These are phyloP conservation scores for Coelopa frigida DNA, from an alignment of 1,140 invertebrate species.

Conservation along the genomic window DNA sequence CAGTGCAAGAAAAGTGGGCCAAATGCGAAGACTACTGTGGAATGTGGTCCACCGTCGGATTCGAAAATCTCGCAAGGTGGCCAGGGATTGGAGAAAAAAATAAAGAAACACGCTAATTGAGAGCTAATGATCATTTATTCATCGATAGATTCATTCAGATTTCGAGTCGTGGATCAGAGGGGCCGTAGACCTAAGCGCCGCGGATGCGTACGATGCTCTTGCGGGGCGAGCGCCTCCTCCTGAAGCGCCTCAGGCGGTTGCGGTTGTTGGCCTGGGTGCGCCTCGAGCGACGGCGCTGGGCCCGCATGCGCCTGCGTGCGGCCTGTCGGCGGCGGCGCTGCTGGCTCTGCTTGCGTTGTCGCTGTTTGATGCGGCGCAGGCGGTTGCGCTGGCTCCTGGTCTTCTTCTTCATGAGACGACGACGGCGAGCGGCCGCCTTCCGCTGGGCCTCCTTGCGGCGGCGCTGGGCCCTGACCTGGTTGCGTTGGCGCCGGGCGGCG, in stretches of 20 bases:
- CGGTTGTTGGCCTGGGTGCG: not conserved
- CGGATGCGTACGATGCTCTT: conserved; percentile 3
- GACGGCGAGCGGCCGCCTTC: not conserved
- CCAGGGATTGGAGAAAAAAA: too few species aligned
- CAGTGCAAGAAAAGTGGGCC: too few species aligned
- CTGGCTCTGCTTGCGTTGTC: conserved; percentile 12
- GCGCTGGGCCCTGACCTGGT: conserved; percentile 8
- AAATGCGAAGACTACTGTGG: too few species aligned
- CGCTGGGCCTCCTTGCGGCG: not conserved
- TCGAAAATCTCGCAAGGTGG: too few species aligned
- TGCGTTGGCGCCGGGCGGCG: conserved; percentile 2
- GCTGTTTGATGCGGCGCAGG: conserved; percentile 12
- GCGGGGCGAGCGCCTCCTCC: not conserved
- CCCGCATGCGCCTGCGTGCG: conserved; percentile 18
- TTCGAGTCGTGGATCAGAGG: too few species aligned
- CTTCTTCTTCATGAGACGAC: conserved; percentile 6
- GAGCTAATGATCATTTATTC: too few species aligned
- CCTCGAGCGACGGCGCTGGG: conserved; percentile 2
- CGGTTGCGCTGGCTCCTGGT: conserved; percentile 17
- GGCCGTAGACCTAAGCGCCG: too few species aligned
- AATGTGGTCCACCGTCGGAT: too few species aligned
- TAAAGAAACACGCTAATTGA: too few species aligned
- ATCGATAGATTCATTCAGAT: too few species aligned
- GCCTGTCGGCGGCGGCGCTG: conserved; percentile 17
- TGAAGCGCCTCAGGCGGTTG: not conserved